A percentile compares a stretch with the other conserved stretches of the same genome.
Evolutionary conservation across 1,140 invertebrate species (phyloP).

Genomic region (Drosophila repletoides): DNA sequence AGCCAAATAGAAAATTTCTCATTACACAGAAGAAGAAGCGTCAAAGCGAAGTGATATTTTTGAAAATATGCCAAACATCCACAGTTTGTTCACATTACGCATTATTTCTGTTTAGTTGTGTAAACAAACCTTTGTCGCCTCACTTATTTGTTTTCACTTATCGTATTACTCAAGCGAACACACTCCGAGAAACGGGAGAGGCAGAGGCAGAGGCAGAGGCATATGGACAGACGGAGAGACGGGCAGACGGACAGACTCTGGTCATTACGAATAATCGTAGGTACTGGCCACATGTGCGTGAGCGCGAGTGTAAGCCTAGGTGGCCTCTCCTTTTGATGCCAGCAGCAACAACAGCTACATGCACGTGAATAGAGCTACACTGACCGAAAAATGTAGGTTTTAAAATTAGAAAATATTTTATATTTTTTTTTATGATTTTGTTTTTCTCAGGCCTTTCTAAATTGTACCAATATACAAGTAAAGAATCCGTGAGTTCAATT

Average conservation of each 20-base stretch:
- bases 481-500: no score
- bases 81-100: slow-evolving; percentile 48
- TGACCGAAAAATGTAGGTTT: no score
- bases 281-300: slow-evolving; percentile 24
- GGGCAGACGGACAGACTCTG: neutral
- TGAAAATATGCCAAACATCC: slow-evolving; percentile 40
- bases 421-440: no score
- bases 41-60: slow-evolving; percentile 14
- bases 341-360: no score
- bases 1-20: slow-evolving; percentile 23
- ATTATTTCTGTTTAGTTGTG: slow-evolving; percentile 61
- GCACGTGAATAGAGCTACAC: no score
- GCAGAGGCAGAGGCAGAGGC: neutral
- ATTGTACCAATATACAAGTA: no score
- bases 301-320: slow-evolving; percentile 22
- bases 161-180: slow-evolving; percentile 59
- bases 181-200: no score
- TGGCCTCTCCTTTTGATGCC: slow-evolving; percentile 14
- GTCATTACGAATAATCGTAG: slow-evolving; percentile 28
- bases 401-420: no score
- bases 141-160: slow-evolving; percentile 74
- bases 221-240: neutral
- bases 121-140: slow-evolving; percentile 74
- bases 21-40: neutral
- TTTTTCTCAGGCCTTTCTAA: no score